phyloP scores from a whole-genome alignment of 2,113 vertebrate species.

The Scomber colias region DNA sequence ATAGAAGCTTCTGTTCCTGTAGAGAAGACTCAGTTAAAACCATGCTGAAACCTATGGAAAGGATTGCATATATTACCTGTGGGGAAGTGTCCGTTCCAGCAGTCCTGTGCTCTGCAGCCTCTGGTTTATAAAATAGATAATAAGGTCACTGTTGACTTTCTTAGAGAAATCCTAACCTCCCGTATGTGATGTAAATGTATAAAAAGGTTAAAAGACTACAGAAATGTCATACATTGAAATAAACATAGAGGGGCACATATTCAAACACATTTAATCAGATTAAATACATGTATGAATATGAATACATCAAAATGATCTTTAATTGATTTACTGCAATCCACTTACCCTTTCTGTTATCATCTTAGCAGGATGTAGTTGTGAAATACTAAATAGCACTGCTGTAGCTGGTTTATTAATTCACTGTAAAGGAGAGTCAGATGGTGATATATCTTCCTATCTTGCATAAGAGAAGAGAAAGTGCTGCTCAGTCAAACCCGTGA shows the following conservation, averaged over 20 bases:
- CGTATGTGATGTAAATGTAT: neutral
- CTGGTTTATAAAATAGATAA: neutral
- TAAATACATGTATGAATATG: neutral
- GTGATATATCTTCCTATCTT: conserved; percentile 17
- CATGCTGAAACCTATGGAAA: conserved; percentile 2
- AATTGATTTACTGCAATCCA: neutral
- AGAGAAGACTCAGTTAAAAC: conserved; percentile 13
- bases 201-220: neutral
- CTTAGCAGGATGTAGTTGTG: neutral
- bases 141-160: neutral
- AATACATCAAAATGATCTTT: neutral
- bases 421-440: conserved; percentile 25
- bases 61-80: neutral
- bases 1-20: conserved; percentile 16
- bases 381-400: conserved; percentile 1
- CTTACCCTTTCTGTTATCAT: neutral
- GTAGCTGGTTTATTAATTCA: conserved; percentile 6
- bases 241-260: neutral
- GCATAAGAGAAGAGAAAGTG: conserved; percentile 16
- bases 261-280: conserved; percentile 5
- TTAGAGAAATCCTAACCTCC: neutral
- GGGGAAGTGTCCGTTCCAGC: conserved; percentile 4
- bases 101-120: neutral
- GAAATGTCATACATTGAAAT: neutral
- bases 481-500: conserved; percentile 16